These are phyloP conservation scores for Sanderia malayensis DNA, from an alignment of 30 jellyfish, hydroid and myxozoan species.

Conservation along the genomic window DNA sequence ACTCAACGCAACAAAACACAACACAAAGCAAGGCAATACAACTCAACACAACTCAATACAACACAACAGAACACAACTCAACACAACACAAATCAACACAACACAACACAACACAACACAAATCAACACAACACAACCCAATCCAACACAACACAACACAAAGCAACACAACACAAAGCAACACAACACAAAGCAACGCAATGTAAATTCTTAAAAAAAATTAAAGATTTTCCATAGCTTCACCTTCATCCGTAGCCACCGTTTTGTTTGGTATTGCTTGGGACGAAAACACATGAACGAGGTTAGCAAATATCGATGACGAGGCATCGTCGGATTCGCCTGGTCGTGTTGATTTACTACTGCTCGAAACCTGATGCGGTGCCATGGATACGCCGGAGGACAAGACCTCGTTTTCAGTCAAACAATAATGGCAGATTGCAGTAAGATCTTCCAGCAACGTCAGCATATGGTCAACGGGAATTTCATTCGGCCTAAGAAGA, in stretches of 20 bases:
- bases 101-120: no score
- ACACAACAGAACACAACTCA: no score
- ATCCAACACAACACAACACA: no score
- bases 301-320: constrained; percentile 68
- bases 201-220: no score
- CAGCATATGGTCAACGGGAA: constrained; percentile 81
- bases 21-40: no score
- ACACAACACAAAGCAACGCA: no score
- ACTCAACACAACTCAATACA: no score
- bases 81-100: no score
- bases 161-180: no score
- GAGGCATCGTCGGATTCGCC: constrained; percentile 47
- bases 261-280: constrained; percentile 57
- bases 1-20: no score
- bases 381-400: constrained; percentile 34
- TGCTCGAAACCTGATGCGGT: constrained; percentile 14
- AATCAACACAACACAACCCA: no score
- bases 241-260: constrained; percentile 73
- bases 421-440: constrained; percentile 71
- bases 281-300: constrained; percentile 84
- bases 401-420: constrained; percentile 52
- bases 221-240: no score
- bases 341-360: constrained; percentile 22
- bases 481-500: constrained; percentile 14
- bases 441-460: constrained; percentile 64